Evolutionary conservation across 1,140 invertebrate species (phyloP).

Genomic region (Magallana ariakensis): DNA sequence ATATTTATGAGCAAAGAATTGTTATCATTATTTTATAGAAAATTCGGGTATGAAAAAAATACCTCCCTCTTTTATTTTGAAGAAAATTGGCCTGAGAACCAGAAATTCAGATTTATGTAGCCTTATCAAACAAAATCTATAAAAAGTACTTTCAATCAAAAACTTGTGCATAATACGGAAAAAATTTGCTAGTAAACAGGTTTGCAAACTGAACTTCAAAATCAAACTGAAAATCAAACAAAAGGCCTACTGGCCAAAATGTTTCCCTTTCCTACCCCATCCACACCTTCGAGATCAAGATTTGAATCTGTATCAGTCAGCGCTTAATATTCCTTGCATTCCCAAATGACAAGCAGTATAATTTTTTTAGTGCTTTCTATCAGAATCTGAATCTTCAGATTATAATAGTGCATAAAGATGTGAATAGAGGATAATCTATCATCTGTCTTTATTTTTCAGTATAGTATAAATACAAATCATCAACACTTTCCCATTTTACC

Average conservation of each 20-base stretch:
- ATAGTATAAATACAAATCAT: slow-evolving; percentile 17
- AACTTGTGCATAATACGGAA: slow-evolving; percentile 15
- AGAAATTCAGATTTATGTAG: too few species aligned
- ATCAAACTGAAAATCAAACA: slow-evolving; percentile 16
- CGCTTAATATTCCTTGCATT: slow-evolving; percentile 15
- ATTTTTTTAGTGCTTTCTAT: slow-evolving; percentile 17
- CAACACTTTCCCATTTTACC: slow-evolving; percentile 15
- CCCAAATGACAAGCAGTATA: slow-evolving; percentile 12
- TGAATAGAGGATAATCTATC: not conserved
- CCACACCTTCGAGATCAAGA: slow-evolving; percentile 14
- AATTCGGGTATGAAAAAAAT: too few species aligned
- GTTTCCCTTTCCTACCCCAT: slow-evolving; percentile 14
- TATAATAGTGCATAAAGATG: too few species aligned
- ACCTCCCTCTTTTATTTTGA: too few species aligned
- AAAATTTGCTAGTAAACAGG: slow-evolving; percentile 10
- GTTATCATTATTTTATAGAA: too few species aligned
- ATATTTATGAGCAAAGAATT: too few species aligned
- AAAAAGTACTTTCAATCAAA: slow-evolving; percentile 17
- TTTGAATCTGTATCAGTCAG: slow-evolving; percentile 9
- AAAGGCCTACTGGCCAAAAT: slow-evolving; percentile 14
- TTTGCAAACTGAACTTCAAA: slow-evolving; percentile 16
- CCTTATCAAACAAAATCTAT: not conserved
- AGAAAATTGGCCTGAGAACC: too few species aligned
- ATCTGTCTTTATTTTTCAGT: slow-evolving; percentile 16
- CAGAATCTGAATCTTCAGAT: slow-evolving; percentile 3